Conservation (phyloP, 2,888 invertebrate species). For the Stenotaenia linearis region DNA sequence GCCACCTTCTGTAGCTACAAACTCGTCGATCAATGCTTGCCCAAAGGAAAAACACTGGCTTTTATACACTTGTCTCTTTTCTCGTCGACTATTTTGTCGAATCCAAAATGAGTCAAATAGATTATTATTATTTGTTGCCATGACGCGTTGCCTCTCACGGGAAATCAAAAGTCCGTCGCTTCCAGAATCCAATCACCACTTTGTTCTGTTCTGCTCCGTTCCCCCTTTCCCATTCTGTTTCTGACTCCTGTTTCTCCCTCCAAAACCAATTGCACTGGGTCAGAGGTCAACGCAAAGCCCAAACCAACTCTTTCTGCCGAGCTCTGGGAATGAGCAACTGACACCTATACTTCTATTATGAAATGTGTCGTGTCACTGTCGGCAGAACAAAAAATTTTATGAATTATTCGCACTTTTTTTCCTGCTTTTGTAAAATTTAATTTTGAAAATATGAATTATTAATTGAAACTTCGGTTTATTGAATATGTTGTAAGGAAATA, state of each 20-base stretch:
- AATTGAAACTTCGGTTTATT: not conserved
- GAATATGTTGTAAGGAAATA: not conserved
- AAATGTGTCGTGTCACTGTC: not conserved
- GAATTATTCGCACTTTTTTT: not conserved
- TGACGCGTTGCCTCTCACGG: constrained; percentile 14
- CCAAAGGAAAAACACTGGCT: not conserved
- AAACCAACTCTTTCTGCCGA: not conserved
- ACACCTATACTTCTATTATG: not conserved
- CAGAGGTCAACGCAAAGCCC: not conserved
- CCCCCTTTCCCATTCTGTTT: constrained; percentile 3
- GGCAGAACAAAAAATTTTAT: not conserved
- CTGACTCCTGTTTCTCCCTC: not conserved
- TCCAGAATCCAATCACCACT: constrained; percentile 20
- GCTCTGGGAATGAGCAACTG: not conserved
- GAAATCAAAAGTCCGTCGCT: constrained; percentile 20
- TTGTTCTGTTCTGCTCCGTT: constrained; percentile 15
- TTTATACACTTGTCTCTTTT: constrained; percentile 3
- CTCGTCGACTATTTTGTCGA: constrained; percentile 10
- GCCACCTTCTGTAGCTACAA: not conserved
- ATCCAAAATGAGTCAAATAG: constrained; percentile 24
- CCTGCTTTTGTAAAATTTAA: not conserved
- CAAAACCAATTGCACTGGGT: not conserved
- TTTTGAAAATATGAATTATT: not conserved
- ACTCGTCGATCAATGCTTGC: constrained; percentile 13
- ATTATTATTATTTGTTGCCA: constrained; percentile 26